Evolutionary conservation across 1,140 invertebrate genomes (phyloP).

Genomic region (Leptonema lineaticorne): DNA sequence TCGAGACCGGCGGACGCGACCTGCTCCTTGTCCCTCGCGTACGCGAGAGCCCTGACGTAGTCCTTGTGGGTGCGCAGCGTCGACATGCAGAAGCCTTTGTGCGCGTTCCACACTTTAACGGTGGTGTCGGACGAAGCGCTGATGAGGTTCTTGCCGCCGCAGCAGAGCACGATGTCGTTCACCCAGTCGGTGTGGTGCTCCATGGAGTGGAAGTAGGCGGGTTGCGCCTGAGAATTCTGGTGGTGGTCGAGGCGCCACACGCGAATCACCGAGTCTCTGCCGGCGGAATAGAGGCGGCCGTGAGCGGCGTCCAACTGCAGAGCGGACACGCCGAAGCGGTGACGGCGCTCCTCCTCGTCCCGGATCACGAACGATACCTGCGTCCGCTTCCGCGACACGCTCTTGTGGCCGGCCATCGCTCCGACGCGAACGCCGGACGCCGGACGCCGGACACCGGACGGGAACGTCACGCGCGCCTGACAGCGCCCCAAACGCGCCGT

Average conservation of each 20-base stretch:
- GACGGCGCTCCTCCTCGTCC: conserved; percentile 90
- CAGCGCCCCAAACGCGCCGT: neutral
- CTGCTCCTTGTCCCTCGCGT: conserved; percentile 94
- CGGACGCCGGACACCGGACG: neutral
- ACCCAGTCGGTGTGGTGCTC: conserved; percentile 99
- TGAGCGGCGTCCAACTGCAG: conserved; percentile 88
- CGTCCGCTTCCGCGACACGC: conserved; percentile 51
- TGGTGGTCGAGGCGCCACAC: conserved; percentile 80
- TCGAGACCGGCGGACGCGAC: conserved; percentile 98
- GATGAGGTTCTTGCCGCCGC: conserved; percentile 94
- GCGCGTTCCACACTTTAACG: conserved; percentile 99
- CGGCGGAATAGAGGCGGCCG: conserved; percentile 92
- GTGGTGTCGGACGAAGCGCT: conserved; percentile 99
- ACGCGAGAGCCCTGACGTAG: conserved; percentile 97
- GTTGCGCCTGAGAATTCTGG: conserved; percentile 41
- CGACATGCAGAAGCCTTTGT: conserved; percentile 99
- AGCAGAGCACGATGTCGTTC: conserved; percentile 98
- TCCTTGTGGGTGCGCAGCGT: conserved; percentile 97
- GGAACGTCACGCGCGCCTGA: neutral
- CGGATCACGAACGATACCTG: conserved; percentile 98
- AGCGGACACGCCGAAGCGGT: conserved; percentile 94
- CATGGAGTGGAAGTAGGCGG: conserved; percentile 86
- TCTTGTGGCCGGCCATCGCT: conserved; percentile 39
- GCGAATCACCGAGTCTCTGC: conserved; percentile 96
- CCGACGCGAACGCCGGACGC: neutral